A percentile compares a stretch with the other conserved stretches of the same genome.
Evolutionary conservation across 1,140 invertebrate species (phyloP).

Genomic region (Penaeus indicus): DNA sequence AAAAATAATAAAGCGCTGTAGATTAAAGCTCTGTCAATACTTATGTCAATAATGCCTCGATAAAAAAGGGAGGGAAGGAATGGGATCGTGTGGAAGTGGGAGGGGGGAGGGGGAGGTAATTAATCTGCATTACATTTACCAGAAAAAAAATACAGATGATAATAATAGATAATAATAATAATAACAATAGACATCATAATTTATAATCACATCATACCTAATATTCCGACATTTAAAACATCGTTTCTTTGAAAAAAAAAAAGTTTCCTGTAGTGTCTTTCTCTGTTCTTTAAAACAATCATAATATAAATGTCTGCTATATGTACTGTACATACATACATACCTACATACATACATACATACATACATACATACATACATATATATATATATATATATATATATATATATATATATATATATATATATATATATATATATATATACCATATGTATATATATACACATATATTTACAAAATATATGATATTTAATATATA

Average conservation of each 20-base stretch:
- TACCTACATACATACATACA: constrained; percentile 14
- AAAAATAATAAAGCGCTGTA: not conserved
- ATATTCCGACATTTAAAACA: too few species aligned
- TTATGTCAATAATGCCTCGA: not conserved
- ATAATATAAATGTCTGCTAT: not conserved
- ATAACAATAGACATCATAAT: too few species aligned
- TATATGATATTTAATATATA: not conserved
- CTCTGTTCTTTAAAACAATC: not conserved
- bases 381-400: not conserved
- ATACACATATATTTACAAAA: constrained; percentile 5
- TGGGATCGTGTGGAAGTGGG: not conserved
- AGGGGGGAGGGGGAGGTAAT: not conserved
- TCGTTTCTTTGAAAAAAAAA: too few species aligned
- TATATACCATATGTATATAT: constrained; percentile 17
- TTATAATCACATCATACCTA: too few species aligned
- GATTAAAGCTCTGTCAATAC: not conserved
- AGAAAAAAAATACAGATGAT: not conserved
- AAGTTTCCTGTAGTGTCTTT: too few species aligned
- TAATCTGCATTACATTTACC: not conserved
- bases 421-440: constrained; percentile 30
- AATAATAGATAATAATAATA: not conserved
- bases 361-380: constrained; percentile 13
- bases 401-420: constrained; percentile 25
- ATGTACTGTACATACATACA: constrained; percentile 5
- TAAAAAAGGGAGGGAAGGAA: not conserved